phyloP scores from a whole-genome alignment of 2,888 invertebrate species.

The Coleophora deauratella region DNA sequence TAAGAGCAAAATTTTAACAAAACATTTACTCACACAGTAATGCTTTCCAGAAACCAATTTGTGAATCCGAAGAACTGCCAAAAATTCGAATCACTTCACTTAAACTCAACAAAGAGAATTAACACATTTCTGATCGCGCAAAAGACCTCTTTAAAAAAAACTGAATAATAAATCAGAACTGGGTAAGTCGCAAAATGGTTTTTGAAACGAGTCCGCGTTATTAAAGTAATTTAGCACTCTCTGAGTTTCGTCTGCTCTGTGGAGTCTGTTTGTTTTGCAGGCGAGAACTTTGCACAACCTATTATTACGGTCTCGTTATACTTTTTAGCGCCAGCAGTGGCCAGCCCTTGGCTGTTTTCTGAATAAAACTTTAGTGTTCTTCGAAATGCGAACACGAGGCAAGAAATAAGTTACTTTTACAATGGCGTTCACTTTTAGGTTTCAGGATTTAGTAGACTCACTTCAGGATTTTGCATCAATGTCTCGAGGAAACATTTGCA shows the following conservation, averaged over 20 bases:
- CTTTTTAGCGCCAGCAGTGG: slow-evolving; percentile 52
- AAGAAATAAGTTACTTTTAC: neutral
- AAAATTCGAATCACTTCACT: too few relatives aligned
- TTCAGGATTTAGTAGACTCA: too few relatives aligned
- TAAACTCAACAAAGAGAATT: neutral
- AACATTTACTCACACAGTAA: too few relatives aligned
- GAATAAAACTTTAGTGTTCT: slow-evolving; percentile 2
- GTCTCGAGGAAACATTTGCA: too few relatives aligned
- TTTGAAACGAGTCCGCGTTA: slow-evolving; percentile 31
- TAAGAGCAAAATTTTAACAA: too few relatives aligned
- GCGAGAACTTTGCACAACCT: slow-evolving; percentile 69
- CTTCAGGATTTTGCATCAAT: too few relatives aligned
- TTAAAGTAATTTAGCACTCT: slow-evolving; percentile 63
- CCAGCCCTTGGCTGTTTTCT: slow-evolving; percentile 34
- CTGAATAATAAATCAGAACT: slow-evolving; percentile 30
- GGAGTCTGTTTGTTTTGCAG: slow-evolving; percentile 69
- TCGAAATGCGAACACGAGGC: too few relatives aligned
- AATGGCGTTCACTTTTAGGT: neutral
- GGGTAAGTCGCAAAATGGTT: slow-evolving; percentile 26
- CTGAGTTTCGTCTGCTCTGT: slow-evolving; percentile 46
- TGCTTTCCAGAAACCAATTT: neutral
- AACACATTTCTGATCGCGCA: slow-evolving; percentile 7
- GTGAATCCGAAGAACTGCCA: neutral
- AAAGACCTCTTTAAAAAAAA: slow-evolving; percentile 5
- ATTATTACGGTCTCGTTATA: slow-evolving; percentile 66